Evolutionary conservation across 1,140 invertebrate species (phyloP), one percentile per base, ranked within the genome.

Genomic region (Cherax destructor): DNA sequence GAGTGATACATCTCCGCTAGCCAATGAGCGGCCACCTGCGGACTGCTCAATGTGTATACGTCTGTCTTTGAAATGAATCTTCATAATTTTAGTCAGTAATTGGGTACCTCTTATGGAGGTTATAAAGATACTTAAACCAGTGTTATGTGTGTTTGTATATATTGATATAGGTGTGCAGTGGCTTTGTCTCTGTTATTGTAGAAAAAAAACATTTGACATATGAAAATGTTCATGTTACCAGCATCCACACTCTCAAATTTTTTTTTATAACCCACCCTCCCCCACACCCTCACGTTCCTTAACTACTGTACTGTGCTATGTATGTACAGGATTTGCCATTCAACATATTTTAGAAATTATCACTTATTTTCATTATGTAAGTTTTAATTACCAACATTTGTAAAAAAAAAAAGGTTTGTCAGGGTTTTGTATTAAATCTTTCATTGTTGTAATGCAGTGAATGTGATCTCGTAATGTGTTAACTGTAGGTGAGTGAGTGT

Each of bases 91-190:
- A 74, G n/a, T 74, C 69, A 74, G 24, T 74, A 74, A 30, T 30
- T 74, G 69, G 69, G 69, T 74, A 74, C 10, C 52, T 59, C 52
- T n/a, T n/a, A 30, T 59, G 80, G 52, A 59, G 80, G 6, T 41
- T 79, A 50, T 83, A 56, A 56, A 30, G 21, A 56, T 13, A 56
- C 47, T 50, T 76, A 50, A 76, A 30, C 21, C 47, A 83, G 65
- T 89, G 77, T 83, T 89, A 89, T 50, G 80, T 89, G 83, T 86
- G 83, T 86, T 86, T 76, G 83, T 81, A 81, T 88, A 83, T 87
- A 89, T 89, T 76, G 79, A 76, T 89, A 79, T 89, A 83, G 87
- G 9, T 80, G 87, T 81, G 59, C 65, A 65, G 65, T 72, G 78
- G 79, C 49, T 88, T 81, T 83, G 49, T 88, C 41, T 88, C 69